phyloP scores from a whole-genome alignment of 2,797 vertebrate genomes.

The Crocodylus rhombifer region DNA sequence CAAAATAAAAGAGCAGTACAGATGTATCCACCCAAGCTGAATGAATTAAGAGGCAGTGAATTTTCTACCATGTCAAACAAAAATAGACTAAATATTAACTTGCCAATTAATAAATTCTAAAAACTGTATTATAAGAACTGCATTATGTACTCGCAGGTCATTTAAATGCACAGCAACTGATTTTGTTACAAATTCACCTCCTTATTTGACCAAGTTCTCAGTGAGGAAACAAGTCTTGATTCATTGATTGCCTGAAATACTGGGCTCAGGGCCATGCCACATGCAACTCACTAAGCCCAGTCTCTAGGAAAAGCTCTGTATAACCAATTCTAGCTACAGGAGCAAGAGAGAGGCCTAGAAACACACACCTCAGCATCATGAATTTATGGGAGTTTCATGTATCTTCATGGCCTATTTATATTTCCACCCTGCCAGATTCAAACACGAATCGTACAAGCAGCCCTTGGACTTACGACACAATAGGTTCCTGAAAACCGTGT shows the following conservation, averaged over 20 bases:
- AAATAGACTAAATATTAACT: too few relatives aligned
- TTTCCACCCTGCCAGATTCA: background rate
- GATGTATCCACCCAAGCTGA: too few relatives aligned
- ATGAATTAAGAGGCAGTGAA: too few relatives aligned
- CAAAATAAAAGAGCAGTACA: too few relatives aligned
- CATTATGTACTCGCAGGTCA: too few relatives aligned
- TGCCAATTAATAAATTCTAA: too few relatives aligned
- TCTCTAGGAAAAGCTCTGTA: background rate
- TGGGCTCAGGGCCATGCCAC: background rate
- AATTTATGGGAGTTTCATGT: background rate
- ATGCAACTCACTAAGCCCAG: background rate
- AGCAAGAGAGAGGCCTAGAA: background rate
- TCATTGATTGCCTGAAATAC: background rate
- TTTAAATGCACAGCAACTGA: too few relatives aligned
- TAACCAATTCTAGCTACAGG: background rate
- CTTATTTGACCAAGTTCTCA: background rate
- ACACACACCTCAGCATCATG: background rate
- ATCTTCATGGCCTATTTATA: background rate
- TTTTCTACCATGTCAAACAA: too few relatives aligned
- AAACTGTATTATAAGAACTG: too few relatives aligned
- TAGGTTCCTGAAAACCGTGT: too few relatives aligned
- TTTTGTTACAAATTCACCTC: too few relatives aligned
- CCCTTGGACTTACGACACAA: too few relatives aligned
- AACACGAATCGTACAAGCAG: background rate
- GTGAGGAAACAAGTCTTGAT: background rate